These are phyloP conservation scores for Spisula solida DNA, from an alignment of 2,888 invertebrate genomes.

Conservation along the genomic window DNA sequence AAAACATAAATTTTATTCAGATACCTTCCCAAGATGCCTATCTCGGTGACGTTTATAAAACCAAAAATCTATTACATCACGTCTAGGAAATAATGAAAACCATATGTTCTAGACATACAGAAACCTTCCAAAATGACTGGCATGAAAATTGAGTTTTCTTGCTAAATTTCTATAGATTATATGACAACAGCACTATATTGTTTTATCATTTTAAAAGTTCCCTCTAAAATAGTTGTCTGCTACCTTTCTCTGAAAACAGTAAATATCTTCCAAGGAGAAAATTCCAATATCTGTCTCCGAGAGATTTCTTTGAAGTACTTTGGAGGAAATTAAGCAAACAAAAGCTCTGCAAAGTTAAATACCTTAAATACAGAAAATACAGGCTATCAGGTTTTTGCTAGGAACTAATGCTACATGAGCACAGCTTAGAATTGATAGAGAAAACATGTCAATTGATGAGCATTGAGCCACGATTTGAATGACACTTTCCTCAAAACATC, in stretches of 20 bases:
- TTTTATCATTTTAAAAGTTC: conserved; percentile 4
- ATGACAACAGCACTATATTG: conserved; percentile 1
- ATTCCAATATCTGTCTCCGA: conserved; percentile 43
- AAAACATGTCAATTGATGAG: conserved; percentile 24
- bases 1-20: neutral
- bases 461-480: conserved; percentile 22
- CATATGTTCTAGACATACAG: conserved; percentile 9
- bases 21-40: neutral
- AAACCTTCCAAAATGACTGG: conserved; percentile 21
- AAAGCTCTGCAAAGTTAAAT: conserved; percentile 37
- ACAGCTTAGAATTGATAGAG: conserved; percentile 24
- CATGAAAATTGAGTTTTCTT: conserved; percentile 16
- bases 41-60: neutral
- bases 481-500: conserved; percentile 24
- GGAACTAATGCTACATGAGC: conserved; percentile 26
- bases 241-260: neutral
- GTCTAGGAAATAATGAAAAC: conserved; percentile 14
- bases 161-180: neutral
- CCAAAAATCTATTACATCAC: neutral
- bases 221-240: conserved; percentile 44
- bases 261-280: conserved; percentile 8
- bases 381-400: conserved; percentile 31
- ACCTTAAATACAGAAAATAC: conserved; percentile 36
- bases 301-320: conserved; percentile 39
- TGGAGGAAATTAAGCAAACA: conserved; percentile 30